Conservation (phyloP, 2,113 vertebrate species). For the Heterocephalus glaber region DNA sequence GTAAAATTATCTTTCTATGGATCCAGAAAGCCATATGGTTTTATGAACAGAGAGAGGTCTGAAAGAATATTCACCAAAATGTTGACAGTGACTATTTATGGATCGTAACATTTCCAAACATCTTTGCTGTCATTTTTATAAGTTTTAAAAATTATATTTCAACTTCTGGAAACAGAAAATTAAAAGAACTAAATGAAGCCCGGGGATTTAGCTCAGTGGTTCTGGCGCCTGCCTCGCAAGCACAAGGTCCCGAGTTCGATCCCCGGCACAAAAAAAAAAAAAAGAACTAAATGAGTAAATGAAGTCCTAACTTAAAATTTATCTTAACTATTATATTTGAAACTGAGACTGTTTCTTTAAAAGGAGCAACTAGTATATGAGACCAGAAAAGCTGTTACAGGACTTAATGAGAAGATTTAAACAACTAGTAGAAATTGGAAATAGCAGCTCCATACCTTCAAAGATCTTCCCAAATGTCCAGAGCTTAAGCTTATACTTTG, state of each 20-base stretch:
- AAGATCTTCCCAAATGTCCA: background rate
- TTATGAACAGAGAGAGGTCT: constrained; percentile 5
- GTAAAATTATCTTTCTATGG: constrained; percentile 47
- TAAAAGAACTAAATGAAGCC: constrained; percentile 21
- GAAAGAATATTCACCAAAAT: constrained; percentile 23
- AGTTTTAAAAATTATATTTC: background rate
- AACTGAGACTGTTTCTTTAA: background rate
- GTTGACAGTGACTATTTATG: constrained; percentile 27
- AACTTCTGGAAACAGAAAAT: constrained; percentile 34
- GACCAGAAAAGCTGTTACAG: background rate
- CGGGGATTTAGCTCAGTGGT: no score
- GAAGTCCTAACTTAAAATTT: constrained; percentile 38
- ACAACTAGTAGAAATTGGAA: background rate
- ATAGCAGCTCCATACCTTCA: background rate
- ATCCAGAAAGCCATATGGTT: constrained; percentile 59
- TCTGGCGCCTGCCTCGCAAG: no score
- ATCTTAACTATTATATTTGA: constrained; percentile 14
- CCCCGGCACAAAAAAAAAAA: no score
- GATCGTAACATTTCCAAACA: constrained; percentile 40
- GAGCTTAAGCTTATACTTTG: background rate
- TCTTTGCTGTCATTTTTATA: constrained; percentile 25
- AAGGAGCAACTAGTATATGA: background rate
- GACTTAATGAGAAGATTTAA: background rate
- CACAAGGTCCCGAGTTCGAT: no score
- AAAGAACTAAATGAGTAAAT: constrained; percentile 26